Evolutionary conservation across 2,797 vertebrate genomes (phyloP), one percentile per base, ranked within the genome.

Genomic region (Rhinoraja longicauda): DNA sequence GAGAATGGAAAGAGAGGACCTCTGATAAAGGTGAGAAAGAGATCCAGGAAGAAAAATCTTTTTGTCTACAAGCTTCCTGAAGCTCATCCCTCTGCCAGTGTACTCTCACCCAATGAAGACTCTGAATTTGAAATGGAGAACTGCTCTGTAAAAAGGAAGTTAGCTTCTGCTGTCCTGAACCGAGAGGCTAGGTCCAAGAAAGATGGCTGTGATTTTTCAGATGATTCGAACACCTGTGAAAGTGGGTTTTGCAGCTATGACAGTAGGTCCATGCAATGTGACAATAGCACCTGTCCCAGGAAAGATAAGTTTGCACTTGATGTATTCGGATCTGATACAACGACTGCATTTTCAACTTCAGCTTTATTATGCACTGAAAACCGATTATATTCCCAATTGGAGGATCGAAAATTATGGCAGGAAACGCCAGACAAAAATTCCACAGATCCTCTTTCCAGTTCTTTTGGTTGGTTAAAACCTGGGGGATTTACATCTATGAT

Each of bases 401-500:
- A 75, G 39, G 72, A 75, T 57, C 67, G 21, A 53, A 29, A 29
- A 72, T 39, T 26, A 8, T 45, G 90, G 67, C 8, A 6, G 32
- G 24, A 29, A 53, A 8, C 6, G 10, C 59, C 32, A 26, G 57
- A 24, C 4, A 75, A 72, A 73, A 45, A 75, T 73, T 75, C 90
- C 32, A 75, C 21, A 24, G 13, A 24, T 21, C 2, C 24, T 73
- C 26, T 36, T 45, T 12, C 67, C 67, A 53, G 70, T 73, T 92
- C 90, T 73, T 73, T 92, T 75, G 70, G 10, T 75, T 92, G 90
- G 90, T n/a, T 92, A 92, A 92, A 92, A 45, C 70, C 67, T 15
- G 39, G 90, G 39, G 70, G 90, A 10, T 92, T 92, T 29, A 92
- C 39, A 53, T 73, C 21, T 92, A 73, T 92, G 70, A 53, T 92